Evolutionary conservation across 2,113 vertebrate genomes (phyloP), one percentile per base, ranked within the genome.

Genomic region (Agelaius phoeniceus): DNA sequence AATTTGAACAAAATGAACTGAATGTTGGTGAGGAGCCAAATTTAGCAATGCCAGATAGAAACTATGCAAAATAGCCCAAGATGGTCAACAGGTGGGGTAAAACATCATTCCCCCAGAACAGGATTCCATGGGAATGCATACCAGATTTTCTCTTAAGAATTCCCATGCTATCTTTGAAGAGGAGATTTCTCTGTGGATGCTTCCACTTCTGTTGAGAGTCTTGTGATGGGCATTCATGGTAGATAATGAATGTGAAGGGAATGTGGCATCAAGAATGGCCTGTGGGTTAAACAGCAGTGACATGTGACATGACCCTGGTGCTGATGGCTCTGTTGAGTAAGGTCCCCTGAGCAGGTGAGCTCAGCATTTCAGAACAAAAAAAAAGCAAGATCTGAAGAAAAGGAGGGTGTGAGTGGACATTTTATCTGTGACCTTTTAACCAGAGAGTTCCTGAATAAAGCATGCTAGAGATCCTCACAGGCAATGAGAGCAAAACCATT

Each of bases 331-430:
- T 57, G 49, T 11, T 79, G 39, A 84, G 3, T 23, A 78, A 84
- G 35, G 91, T 17, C 13, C 18, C 20, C n/a, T 7, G 23, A 84
- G 49, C 30, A 84, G 20, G 15, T 7, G 41, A 37, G 43, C n/a
- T 72, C 62, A 49, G 39, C 15, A 15, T 46, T 37, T 54, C 58
- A 83, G 51, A 39, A 35, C 35, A 35, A 80, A 35, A 80, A 80
- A 69, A 1, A 1, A 75, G 13, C 26, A 85, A 72, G 57, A 74
- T 55, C 41, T 84, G 58, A 91, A 67, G 52, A 84, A 91, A 71
- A 85, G 10, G 6, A 77, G 10, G 17, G 16, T 3, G 0, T 4
- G 15, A 85, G n/a, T 0, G 0, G 37, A 51, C 28, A 58, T 35
- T 72, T 94, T 7, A 87, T 59, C 35, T 1, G 3, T 27, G 27